phyloP scores from a whole-genome alignment of 2,888 invertebrate species.

The Scrobipalpa atriplicella region DNA sequence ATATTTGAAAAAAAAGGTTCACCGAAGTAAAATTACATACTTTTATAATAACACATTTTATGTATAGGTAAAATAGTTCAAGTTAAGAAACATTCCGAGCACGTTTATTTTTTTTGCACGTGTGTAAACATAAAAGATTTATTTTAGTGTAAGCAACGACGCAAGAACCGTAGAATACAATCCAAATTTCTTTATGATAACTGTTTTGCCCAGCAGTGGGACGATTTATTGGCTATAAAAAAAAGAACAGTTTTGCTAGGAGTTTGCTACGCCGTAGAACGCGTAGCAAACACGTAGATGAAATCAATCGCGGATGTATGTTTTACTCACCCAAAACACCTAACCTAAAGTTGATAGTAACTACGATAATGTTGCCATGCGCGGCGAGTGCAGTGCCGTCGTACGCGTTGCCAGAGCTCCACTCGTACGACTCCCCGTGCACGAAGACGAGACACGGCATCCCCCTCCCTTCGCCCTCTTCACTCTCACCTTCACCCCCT shows the following conservation, averaged over 20 bases:
- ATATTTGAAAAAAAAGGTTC: slow-evolving; percentile 16
- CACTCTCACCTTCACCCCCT: slow-evolving; percentile 52
- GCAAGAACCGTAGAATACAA: neutral
- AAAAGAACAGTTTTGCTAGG: neutral
- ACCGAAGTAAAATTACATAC: neutral
- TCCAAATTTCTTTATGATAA: neutral
- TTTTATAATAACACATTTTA: neutral
- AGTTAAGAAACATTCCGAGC: neutral
- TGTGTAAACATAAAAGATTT: neutral
- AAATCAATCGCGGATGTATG: neutral
- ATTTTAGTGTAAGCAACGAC: neutral
- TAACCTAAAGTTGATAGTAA: slow-evolving; percentile 95
- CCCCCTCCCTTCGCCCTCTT: slow-evolving; percentile 75
- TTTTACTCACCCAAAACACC: slow-evolving; percentile 90
- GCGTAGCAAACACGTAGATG: neutral
- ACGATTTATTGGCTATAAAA: no score
- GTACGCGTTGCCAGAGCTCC: slow-evolving; percentile 98
- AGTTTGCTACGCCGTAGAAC: neutral
- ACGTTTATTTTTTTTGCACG: slow-evolving; percentile 5
- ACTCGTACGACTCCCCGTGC: slow-evolving; percentile 97
- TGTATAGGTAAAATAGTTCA: neutral
- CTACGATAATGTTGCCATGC: slow-evolving; percentile 94
- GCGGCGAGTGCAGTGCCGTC: slow-evolving; percentile 98
- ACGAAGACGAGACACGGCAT: slow-evolving; percentile 94
- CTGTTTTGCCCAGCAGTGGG: no score